Percentiles rank a stretch among this genome's conserved stretches.
Conservation (phyloP, 64 coral and sea anemone species). For the Stylophora pistillata region DNA sequence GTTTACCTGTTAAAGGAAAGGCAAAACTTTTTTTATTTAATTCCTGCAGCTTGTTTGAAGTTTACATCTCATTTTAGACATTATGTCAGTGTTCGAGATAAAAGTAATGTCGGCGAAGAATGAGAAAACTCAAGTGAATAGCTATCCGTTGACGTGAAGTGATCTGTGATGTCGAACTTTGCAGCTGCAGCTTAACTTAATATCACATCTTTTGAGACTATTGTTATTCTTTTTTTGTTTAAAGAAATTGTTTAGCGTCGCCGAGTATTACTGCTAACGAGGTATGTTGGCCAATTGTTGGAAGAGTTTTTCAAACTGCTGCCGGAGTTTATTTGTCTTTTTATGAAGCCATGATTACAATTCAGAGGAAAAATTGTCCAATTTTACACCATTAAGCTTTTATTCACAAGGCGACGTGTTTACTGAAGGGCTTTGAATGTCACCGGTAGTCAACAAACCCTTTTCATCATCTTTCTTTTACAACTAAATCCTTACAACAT, state of each 20-base stretch:
- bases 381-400: background rate
- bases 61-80: no score
- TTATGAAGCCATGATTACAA: background rate
- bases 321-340: background rate
- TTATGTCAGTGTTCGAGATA: no score
- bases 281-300: background rate
- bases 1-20: no score
- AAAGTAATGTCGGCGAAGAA: background rate
- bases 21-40: no score
- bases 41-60: no score
- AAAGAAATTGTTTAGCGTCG: background rate
- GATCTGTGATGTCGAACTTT: background rate
- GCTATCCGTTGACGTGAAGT: background rate
- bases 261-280: background rate
- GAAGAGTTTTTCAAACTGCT: background rate
- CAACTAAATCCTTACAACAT: background rate
- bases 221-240: background rate
- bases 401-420: background rate
- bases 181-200: constrained; percentile 11
- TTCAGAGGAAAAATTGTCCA: background rate
- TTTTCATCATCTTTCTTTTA: background rate
- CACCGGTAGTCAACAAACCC: background rate
- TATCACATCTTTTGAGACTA: background rate
- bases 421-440: background rate
- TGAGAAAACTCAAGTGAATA: background rate